Evolutionary conservation across 2,888 invertebrate species (phyloP), one percentile per base, ranked within the genome.

Genomic region (Hirtodrosophila confusa): DNA sequence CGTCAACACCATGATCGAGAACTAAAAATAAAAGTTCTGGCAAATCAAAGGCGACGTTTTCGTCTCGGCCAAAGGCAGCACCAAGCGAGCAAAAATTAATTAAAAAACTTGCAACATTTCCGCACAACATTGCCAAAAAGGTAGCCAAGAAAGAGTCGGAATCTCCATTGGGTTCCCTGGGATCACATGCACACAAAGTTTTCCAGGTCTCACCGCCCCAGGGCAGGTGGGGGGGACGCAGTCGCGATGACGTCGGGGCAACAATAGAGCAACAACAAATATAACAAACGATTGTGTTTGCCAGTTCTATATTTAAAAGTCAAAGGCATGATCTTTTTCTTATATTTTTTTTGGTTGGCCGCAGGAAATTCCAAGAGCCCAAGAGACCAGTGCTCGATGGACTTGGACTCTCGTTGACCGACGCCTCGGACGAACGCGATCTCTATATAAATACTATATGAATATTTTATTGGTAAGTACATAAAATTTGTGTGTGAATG

Each of bases 31-130:
- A 36, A 50, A 65, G 37, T 73, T 55, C 67, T 72, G 44, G 62
- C 83, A 82, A 85, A 85, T 82, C 86, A 85, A 82, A 85, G 80
- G 65, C 80, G 80, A 82, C 86, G 79, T 68, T 72, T 82, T 67
- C 40, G 73, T 69, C 56, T 48, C 64, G 58, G 37, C 69, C 3
- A 31, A 41, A 33, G 51, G 53, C 17, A 17, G 17, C 17, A 17
- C 1, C 17, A 17, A 44, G 12, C 54, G 35, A 35, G 49, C 57
- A 49, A 63, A 76, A 84, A 62, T 80, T 80, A 80, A 80, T 82
- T 85, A 60, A 75, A 73, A 73, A 75, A 56, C 49, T 51, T 7
- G 37, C 63, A 69, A 69, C 56, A 85, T 77, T 80, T 80, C 80
- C 80, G 80, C 66, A 82, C 56, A 62, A 56, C 63, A 66, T 66